Evolutionary conservation across 1,140 invertebrate species (phyloP), one percentile per base, ranked within the genome.

Genomic region (Seison nebaliae): DNA sequence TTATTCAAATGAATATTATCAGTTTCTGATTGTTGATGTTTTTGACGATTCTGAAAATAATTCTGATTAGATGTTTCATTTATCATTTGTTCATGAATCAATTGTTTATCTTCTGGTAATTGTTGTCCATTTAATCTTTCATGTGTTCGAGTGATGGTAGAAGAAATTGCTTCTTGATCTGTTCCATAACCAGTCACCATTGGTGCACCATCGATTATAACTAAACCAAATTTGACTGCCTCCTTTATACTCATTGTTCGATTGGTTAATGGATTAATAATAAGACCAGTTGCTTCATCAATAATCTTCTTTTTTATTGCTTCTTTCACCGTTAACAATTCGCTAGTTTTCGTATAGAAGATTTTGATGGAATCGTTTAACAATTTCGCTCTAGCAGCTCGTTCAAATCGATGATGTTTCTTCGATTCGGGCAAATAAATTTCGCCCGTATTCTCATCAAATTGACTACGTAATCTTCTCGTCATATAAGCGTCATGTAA

Each of bases 391-490:
- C 38, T 15, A 9, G 35, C 24, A 1, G 38, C 38, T 15, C 23
- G 26, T 18, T 40, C 38, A n/a, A 40, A 40, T 4, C 11, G 20
- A 17, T 34, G 31, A 17, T 26, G 11, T 34, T 35, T 33, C 5
- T 28, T 22, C 12, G 18, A 8, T 16, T 11, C 15, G 4, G 21
- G 18, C 8, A 40, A 28, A 30, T 34, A 40, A 22, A 40, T 33
- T 17, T 40, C 38, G 0, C 38, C 38, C 20, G 38, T 33, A 18
- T 40, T 40, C 16, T 34, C 38, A 20, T 40, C 33, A 30, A 40
- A 40, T 7, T 22, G 28, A 15, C 31, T 34, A 23, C 3, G 35
- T 11, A 40, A 22, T 21, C 35, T 40, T 12, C 38, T 21, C 7
- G 30, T 23, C 11, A 34, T 40, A 20, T 34, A 40, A 5, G 33